Evolutionary conservation across 2,888 invertebrate genomes (phyloP), one percentile per base, ranked within the genome.

Genomic region (Junonia oenone): DNA sequence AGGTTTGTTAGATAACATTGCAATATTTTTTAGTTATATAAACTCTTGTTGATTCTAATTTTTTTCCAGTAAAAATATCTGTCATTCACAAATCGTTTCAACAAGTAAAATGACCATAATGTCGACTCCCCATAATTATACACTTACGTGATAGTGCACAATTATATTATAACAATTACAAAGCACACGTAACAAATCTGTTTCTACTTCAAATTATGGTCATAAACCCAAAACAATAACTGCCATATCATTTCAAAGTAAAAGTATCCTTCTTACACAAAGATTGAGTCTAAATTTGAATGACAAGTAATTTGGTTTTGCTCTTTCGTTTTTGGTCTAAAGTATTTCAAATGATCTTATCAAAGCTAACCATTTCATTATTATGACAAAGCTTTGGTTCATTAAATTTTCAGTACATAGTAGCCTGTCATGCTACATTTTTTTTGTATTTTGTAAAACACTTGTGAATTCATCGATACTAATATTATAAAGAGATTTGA

Each of bases 1-100:
- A 9, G 72, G 59, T 0, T 63, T 67, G 14, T 73, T 72, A 0
- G 63, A 61, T 17, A 76, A 68, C 81, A 82, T 82, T 6, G 22
- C 6, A 11, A 38, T 40, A 19, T n/a, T n/a, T n/a, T n/a, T n/a
- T n/a, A n/a, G n/a, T n/a, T n/a, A n/a, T n/a, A n/a, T n/a, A n/a
- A n/a, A n/a, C n/a, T n/a, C n/a, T n/a, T n/a, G n/a, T n/a, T n/a
- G n/a, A n/a, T n/a, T n/a, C n/a, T n/a, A n/a, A n/a, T n/a, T n/a
- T n/a, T n/a, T n/a, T n/a, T n/a, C n/a, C n/a, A n/a, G n/a, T n/a
- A n/a, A n/a, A n/a, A n/a, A n/a, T n/a, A n/a, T n/a, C n/a, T n/a
- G 22, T 17, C 26, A 26, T 8, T 4, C 2, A 26, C 14, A 13
- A 13, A 13, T 19, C 13, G 33, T n/a, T 6, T 22, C 33, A 26